Conservation (phyloP, 1,140 invertebrate species). For the Neoseiulus cucumeris region DNA sequence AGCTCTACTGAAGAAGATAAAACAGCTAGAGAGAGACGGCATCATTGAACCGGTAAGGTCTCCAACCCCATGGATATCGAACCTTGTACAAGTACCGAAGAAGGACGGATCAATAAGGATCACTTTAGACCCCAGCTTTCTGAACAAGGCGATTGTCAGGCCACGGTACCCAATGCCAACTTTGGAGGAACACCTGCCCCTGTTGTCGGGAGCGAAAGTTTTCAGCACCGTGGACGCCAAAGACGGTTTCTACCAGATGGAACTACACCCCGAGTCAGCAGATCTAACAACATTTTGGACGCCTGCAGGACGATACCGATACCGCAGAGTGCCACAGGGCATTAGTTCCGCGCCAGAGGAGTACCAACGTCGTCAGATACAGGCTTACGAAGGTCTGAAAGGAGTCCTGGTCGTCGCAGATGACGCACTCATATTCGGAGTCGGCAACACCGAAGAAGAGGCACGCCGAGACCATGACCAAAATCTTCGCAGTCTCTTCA, state of each 20-base stretch:
- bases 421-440: conserved; percentile 15
- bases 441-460: background rate
- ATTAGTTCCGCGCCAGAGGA: conserved; percentile 18
- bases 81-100: no score
- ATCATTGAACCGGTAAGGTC: no score
- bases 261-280: conserved; percentile 19
- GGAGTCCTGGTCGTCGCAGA: conserved; percentile 14
- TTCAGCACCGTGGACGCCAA: conserved; percentile 21
- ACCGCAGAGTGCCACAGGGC: conserved; percentile 22
- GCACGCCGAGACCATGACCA: background rate
- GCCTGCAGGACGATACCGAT: conserved; percentile 22
- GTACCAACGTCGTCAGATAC: conserved; percentile 13
- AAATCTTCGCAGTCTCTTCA: background rate
- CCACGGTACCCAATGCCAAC: background rate
- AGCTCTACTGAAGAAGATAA: no score
- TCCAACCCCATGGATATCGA: no score
- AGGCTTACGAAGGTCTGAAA: conserved; percentile 15
- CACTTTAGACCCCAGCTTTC: background rate
- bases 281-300: conserved; percentile 22
- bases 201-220: background rate
- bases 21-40: no score
- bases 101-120: background rate
- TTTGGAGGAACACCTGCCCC: background rate
- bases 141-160: background rate
- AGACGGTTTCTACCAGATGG: conserved; percentile 23